phyloP scores from a whole-genome alignment of 2,113 vertebrate species.

The Rhinolophus sinicus region DNA sequence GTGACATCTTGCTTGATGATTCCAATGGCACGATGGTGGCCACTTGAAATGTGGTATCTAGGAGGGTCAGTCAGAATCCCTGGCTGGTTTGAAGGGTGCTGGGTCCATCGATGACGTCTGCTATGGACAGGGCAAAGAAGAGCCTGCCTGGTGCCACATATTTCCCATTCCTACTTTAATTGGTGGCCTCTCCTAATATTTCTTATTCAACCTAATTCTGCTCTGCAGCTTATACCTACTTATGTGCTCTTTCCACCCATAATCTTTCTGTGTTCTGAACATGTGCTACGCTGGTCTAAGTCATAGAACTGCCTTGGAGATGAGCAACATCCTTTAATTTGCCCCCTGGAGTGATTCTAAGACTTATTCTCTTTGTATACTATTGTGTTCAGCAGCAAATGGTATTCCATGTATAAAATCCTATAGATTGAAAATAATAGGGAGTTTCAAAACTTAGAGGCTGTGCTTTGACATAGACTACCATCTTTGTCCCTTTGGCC shows the following conservation, averaged over 20 bases:
- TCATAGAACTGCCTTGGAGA: background rate
- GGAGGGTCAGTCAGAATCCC: background rate
- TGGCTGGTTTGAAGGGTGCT: background rate
- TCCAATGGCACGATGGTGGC: background rate
- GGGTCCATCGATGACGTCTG: background rate
- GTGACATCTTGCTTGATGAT: background rate
- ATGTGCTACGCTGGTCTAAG: background rate
- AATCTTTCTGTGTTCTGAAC: background rate
- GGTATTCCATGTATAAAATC: background rate
- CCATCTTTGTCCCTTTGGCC: background rate
- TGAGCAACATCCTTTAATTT: background rate
- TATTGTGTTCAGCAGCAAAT: background rate
- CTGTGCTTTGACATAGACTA: background rate
- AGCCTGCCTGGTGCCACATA: background rate
- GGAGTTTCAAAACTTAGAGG: background rate
- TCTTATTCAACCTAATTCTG: background rate
- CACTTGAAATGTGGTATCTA: background rate
- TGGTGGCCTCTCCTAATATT: background rate
- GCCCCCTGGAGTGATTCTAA: background rate
- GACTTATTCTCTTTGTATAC: background rate
- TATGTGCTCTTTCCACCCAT: background rate
- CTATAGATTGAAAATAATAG: background rate
- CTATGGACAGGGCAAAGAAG: background rate
- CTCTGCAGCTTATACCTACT: background rate
- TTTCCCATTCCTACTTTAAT: background rate